Base-by-base conservation (phyloP, 1,140 invertebrate genomes). In the Drosophila mojavensis region DNA sequence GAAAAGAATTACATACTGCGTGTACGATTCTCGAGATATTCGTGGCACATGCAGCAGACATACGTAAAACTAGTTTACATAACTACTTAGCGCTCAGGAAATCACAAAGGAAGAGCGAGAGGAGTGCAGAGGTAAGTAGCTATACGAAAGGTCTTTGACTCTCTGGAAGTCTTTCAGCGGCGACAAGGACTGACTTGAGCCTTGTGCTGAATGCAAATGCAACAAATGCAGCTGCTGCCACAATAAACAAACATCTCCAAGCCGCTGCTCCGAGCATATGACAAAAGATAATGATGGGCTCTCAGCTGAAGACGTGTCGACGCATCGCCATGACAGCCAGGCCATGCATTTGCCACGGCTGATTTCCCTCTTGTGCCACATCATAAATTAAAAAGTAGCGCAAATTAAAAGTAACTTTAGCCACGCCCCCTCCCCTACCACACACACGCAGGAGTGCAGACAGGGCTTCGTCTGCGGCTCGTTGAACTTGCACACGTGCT, bases 371-470 rank as follows among this genome's bases (percentile, higher is more conserved):
- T 76, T 72, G 76, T 76, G 72, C 76, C 50, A 67, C 56, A 66
- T 80, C 73, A 77, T 83, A 83, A 83, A 83, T 84, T 79, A 77
- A 84, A 78, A 73, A 83, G 56, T 61, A 79, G 55, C 56, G 60
- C 81, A 73, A 77, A 79, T 79, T 50, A 60, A 79, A 50, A 58
- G 63, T 55, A 55, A 48, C 47, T 66, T 51, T 28, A 26, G 28
- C 33, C 33, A 36, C 26, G 48, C 15, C 47, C 43, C 26, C 47
- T 6, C 28, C 6, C 33, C 0, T 6, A 10, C 33, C 9, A 33
- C 6, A 33, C 33, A 2, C 7, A 7, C 45, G 26, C 43, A 59
- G 41, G 20, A 58, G 36, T 58, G 43, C 10, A 51, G 48, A 48
- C 48, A 59, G 48, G 30, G 15, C 13, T 50, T 28, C 33, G 64